These are phyloP conservation scores for Stratiomys singularior DNA, from an alignment of 2,888 invertebrate genomes.

Conservation along the genomic window DNA sequence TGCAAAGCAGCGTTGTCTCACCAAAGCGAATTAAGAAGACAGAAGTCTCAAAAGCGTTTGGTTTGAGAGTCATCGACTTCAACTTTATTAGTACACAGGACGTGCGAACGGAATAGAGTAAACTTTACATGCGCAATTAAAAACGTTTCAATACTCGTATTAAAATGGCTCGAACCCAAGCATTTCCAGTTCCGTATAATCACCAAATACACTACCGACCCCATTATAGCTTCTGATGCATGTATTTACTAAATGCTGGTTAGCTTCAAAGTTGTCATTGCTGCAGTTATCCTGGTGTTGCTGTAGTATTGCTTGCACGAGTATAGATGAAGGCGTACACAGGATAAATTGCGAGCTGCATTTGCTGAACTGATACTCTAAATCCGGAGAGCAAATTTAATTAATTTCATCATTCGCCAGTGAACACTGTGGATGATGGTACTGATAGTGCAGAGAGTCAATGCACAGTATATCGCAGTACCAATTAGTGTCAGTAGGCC, in stretches of 20 bases:
- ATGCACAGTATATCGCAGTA: constrained; percentile 17
- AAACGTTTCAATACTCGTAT: too few relatives aligned
- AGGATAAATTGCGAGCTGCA: constrained; percentile 42
- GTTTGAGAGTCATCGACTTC: too few relatives aligned
- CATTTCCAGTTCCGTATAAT: not conserved
- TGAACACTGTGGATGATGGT: constrained; percentile 23
- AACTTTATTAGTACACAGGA: too few relatives aligned
- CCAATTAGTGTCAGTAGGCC: constrained; percentile 43
- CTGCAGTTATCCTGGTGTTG: not conserved
- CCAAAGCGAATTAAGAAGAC: too few relatives aligned
- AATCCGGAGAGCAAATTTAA: constrained; percentile 46
- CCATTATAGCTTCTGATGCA: too few relatives aligned
- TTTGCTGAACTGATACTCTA: constrained; percentile 35
- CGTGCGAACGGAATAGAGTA: too few relatives aligned
- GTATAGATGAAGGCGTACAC: not conserved
- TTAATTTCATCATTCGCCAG: constrained; percentile 45
- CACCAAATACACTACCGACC: not conserved
- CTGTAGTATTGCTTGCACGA: not conserved
- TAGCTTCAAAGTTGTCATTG: not conserved
- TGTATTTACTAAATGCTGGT: too few relatives aligned
- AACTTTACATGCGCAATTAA: too few relatives aligned
- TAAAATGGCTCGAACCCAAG: too few relatives aligned
- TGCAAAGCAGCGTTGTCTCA: too few relatives aligned
- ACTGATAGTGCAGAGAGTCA: not conserved
- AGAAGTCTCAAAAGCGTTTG: too few relatives aligned